Base-by-base conservation (phyloP, 2,888 invertebrate genomes). In the Tanytarsus gracilentus region DNA sequence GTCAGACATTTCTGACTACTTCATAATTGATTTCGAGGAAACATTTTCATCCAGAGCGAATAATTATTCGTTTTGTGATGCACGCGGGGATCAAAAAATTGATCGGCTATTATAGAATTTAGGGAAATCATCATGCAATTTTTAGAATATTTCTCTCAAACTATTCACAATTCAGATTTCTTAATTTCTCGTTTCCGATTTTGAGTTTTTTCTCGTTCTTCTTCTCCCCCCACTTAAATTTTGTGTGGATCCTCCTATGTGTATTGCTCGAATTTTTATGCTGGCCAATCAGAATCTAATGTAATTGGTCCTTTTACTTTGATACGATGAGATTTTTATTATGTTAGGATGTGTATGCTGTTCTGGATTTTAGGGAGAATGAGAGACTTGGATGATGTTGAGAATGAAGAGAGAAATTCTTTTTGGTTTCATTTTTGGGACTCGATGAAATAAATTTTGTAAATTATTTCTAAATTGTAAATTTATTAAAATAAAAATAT, bases 81-180 rank as follows among this genome's bases (percentile, higher is more conserved):
- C 23, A 44, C 44, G 44, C 23, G 21, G 44, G 21, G 44, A 23
- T 29, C 48, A 44, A 58, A 58, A 58, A 48, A 58, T 58, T 58
- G 58, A 58, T 48, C 58, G 58, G 58, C 25, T 40, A 58, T 49
- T 49, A 49, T 14, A 49, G 49, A 49, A 49, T n/a, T n/a, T n/a
- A n/a, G n/a, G n/a, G n/a, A n/a, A n/a, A n/a, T n/a, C n/a, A 49
- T 53, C 53, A 53, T 53, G 53, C 53, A 53, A 53, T 36, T 53
- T 53, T 36, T 44, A 30, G 3, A 9, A 30, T 11, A 2, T 3
- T 30, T 30, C 5, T 30, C 11, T 3, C 30, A 30, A 30, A 3
- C 2, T 5, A 2, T 30, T 2, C 36, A 11, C 36, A 36, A 36
- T n/a, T n/a, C 2, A 36, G n/a, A 36, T 36, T 14, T 33, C 16